A percentile compares a stretch with the other conserved stretches of the same genome.
Evolutionary conservation across 2,113 vertebrate species (phyloP).

Genomic region (Oncorhynchus tshawytscha): DNA sequence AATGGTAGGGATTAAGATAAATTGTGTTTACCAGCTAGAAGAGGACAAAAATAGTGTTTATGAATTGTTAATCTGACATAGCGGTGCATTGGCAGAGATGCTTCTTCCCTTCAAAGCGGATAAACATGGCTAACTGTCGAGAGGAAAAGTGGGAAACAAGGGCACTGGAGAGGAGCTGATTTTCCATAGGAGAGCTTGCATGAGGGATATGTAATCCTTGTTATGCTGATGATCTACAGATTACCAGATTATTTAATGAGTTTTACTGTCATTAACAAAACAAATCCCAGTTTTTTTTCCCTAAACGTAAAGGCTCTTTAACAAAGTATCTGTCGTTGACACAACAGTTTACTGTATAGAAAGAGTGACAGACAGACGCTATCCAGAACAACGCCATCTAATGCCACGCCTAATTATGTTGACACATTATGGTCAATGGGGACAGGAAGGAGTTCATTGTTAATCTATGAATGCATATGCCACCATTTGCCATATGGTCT

Average conservation of each 20-base stretch:
- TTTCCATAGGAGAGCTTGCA: background rate
- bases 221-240: conserved; percentile 16
- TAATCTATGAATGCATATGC: too few relatives aligned
- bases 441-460: too few relatives aligned
- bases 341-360: background rate
- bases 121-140: background rate
- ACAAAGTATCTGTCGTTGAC: background rate
- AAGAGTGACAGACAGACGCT: background rate
- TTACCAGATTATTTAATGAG: conserved; percentile 13
- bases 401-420: too few relatives aligned
- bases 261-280: background rate
- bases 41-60: conserved; percentile 34
- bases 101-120: conserved; percentile 18
- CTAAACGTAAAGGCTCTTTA: background rate
- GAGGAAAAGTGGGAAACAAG: background rate
- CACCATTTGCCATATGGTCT: background rate
- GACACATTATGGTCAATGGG: too few relatives aligned
- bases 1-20: conserved; percentile 65
- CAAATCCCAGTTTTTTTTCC: background rate
- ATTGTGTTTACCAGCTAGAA: conserved; percentile 60
- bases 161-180: background rate
- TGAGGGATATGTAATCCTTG: conserved; percentile 14
- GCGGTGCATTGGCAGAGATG: conserved; percentile 23
- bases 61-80: conserved; percentile 42
- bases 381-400: too few relatives aligned